These are phyloP conservation scores for Nemotelus pantherinus DNA, from an alignment of 2,888 invertebrate genomes.

Conservation along the genomic window DNA sequence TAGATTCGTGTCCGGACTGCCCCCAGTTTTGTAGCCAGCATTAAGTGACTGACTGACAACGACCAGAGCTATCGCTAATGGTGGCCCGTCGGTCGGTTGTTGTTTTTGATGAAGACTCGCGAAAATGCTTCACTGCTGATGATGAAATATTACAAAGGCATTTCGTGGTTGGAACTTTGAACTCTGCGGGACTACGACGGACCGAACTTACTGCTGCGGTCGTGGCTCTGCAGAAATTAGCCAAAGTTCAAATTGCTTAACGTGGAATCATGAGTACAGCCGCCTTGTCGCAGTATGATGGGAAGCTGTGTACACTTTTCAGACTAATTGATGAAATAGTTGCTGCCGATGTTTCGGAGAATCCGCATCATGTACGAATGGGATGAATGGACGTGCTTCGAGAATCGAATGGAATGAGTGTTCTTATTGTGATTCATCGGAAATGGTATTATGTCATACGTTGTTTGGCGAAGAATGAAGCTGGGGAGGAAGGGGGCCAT, in stretches of 20 bases:
- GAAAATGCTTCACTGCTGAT: conserved; percentile 5
- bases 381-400: background rate
- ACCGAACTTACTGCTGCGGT: background rate
- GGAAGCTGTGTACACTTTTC: background rate
- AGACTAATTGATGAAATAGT: conserved; percentile 37
- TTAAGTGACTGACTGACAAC: background rate
- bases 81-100: background rate
- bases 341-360: background rate
- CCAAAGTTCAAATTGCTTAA: conserved; percentile 30
- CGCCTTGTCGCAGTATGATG: background rate
- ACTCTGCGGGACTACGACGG: background rate
- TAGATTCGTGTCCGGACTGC: background rate
- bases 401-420: background rate
- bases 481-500: background rate
- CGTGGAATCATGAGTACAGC: background rate
- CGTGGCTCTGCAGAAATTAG: background rate
- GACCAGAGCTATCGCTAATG: background rate
- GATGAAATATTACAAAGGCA: background rate
- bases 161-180: conserved; percentile 15
- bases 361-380: background rate
- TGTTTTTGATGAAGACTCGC: background rate
- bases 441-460: conserved; percentile 13
- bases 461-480: background rate
- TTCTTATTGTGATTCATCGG: conserved; percentile 30
- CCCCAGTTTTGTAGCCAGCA: background rate